Evolutionary conservation across 2,797 vertebrate species (phyloP), one percentile per base, ranked within the genome.

Genomic region (Agapornis canus): DNA sequence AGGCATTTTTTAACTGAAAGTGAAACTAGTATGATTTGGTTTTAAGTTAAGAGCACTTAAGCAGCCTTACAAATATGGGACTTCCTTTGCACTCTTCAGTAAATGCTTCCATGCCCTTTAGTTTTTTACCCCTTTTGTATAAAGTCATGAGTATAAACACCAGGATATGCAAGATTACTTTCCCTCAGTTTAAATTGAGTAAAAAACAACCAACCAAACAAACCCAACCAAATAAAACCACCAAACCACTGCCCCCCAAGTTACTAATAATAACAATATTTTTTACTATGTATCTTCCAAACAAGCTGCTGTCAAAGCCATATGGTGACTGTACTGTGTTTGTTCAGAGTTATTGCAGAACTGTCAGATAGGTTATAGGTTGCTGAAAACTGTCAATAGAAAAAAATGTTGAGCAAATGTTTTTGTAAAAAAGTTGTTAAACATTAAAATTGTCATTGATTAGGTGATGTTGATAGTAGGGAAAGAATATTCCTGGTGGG

Each of bases 321-420:
- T 96, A 79, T 96, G 92, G 97, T 86, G 73, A 59, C 54, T 93
- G 82, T 96, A 90, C 39, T 90, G 11, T 73, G 51, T 75, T 73
- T 86, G 31, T 81, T 86, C 39, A 0, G 3, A 86, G 25, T 94
- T 69, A 51, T 82, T 87, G 32, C 94, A 93, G 96, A 93, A 95
- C 73, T 93, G 83, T 92, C 52, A 69, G 82, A 17, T 18, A 52
- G 45, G 23, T 42, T 78, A 12, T 20, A 68, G 22, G 42, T 76
- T 9, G 5, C n/a, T 86, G 59, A 69, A 90, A 88, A 52, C 19
- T 69, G 8, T 65, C 61, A 90, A 51, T 23, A 56, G 52, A 59
- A 57, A 81, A 81, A 47, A 68, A 27, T 2, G 3, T 78, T 63
- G 12, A 61, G 8, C 13, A 69, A 48, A 81, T 43, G 3, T 76